Conservation (phyloP, 2,888 invertebrate genomes). For the Drosophila kuntzei region DNA sequence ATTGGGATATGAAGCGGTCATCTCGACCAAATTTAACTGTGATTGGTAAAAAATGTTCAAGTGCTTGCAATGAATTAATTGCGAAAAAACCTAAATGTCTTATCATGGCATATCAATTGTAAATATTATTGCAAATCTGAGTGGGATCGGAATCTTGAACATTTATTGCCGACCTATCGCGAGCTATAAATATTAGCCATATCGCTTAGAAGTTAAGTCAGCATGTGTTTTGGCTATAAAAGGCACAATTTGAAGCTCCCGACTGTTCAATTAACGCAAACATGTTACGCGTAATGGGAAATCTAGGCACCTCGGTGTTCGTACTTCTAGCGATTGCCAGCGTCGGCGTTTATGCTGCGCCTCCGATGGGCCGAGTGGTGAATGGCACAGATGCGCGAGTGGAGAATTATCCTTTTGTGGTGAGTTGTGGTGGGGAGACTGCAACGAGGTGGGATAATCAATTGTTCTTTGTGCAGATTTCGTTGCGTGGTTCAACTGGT, state of each 20-base stretch:
- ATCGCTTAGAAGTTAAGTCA: conserved; percentile 29
- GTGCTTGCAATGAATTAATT: conserved; percentile 4
- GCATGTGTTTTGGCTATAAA: conserved; percentile 32
- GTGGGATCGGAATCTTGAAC: not conserved
- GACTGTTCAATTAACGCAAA: not conserved
- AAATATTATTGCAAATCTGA: conserved; percentile 25
- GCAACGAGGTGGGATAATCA: not conserved
- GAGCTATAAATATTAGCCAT: conserved; percentile 47
- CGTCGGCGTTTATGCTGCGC: conserved; percentile 50
- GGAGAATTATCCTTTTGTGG: conserved; percentile 80
- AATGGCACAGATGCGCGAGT: conserved; percentile 79
- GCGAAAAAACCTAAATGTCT: conserved; percentile 11
- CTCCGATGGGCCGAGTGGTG: conserved; percentile 75
- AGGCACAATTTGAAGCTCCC: not conserved
- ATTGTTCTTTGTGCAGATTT: conserved; percentile 47
- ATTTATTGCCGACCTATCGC: conserved; percentile 48
- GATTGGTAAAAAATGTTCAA: conserved; percentile 1
- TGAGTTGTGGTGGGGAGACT: conserved; percentile 33
- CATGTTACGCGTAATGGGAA: conserved; percentile 7
- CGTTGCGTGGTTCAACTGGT: conserved; percentile 68
- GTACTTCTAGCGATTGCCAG: conserved; percentile 37
- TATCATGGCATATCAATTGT: conserved; percentile 10
- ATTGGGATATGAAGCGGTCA: not conserved
- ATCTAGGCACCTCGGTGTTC: conserved; percentile 11
- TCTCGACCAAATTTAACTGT: not conserved